Base-by-base conservation (phyloP, 2,797 vertebrate species). In the Ciconia nigra region DNA sequence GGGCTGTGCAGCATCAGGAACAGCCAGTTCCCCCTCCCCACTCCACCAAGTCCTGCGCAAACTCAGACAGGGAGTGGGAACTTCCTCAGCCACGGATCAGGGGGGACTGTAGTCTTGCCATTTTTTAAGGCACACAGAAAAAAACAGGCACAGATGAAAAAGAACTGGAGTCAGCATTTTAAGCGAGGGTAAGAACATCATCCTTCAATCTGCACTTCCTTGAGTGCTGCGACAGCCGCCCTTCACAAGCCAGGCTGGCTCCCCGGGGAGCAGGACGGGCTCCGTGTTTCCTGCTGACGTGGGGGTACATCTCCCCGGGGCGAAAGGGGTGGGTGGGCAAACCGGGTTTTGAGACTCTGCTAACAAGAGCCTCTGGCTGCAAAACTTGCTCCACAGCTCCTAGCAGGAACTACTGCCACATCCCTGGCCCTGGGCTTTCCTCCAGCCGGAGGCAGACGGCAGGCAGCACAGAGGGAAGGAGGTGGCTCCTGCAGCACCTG, bases 21-120 rank as follows among this genome's bases (percentile, higher is more conserved):
- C 44, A 93, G 57, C 37, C 37, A 29, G 84, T 25, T 84, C 51
- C 21, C 25, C 20, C 18, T 73, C 46, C 55, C 22, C 0, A 2
- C 72, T 78, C 59, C 37, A 26, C 15, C 1, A 1, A 5, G 41
- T 54, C 72, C 69, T 33, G 46, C 0, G 0, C 46, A 54, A 35
- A 19, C 57, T 39, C 49, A 6, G 49, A 47, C 1, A 37, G 29
- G n/a, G 67, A 88, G 22, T 2, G 31, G 83, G 66, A 91, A 42
- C 35, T 70, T 61, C 35, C 57, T 88, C 63, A 85, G 67, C 51
- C 0, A 0, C 1, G 1, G 57, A 55, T 44, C 39, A 18, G 29
- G 73, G 26, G 35, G 31, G 47, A 63, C 65, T 44, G 79, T 46
- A 83, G 33, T 17, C 33, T 42, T 66, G 83, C 58, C 9, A 5